These are phyloP conservation scores for Gonocerus acuteangulatus DNA, from an alignment of 2,888 invertebrate genomes.

Conservation along the genomic window DNA sequence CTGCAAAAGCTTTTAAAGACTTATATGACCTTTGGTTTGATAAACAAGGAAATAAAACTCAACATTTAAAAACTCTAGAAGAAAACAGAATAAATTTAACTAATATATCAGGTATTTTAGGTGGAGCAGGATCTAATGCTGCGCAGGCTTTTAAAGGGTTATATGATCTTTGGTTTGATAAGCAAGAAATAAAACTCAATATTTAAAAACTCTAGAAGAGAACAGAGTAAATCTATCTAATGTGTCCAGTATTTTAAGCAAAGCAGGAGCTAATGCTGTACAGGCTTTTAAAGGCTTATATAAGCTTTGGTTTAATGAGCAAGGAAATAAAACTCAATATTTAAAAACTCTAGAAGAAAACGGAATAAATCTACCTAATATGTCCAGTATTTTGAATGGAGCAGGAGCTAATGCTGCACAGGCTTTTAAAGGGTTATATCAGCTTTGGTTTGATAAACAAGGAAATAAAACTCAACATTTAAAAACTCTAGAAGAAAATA, in stretches of 20 bases:
- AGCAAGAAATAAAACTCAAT: background rate
- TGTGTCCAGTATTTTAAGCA: background rate
- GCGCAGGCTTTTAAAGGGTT: background rate
- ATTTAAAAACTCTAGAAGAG: background rate
- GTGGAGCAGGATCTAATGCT: background rate
- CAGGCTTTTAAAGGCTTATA: background rate
- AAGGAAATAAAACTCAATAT: conserved; percentile 2
- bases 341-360: background rate
- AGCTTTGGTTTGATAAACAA: too few relatives aligned
- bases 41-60: background rate
- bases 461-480: too few relatives aligned
- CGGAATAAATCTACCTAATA: background rate
- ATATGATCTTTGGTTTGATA: background rate
- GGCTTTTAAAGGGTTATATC: too few relatives aligned
- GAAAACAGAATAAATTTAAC: background rate
- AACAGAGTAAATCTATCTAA: background rate
- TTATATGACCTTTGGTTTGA: conserved; percentile 5
- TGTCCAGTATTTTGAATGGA: background rate
- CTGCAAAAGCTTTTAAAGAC: conserved; percentile 3
- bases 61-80: conserved; percentile 5
- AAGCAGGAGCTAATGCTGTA: background rate
- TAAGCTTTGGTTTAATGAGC: background rate
- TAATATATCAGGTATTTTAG: conserved; percentile 2
- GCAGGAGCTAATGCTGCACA: background rate
- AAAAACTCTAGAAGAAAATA: too few relatives aligned